These are phyloP conservation scores for Manis crassicaudata DNA, from an alignment of 2,797 vertebrate genomes.

Conservation along the genomic window DNA sequence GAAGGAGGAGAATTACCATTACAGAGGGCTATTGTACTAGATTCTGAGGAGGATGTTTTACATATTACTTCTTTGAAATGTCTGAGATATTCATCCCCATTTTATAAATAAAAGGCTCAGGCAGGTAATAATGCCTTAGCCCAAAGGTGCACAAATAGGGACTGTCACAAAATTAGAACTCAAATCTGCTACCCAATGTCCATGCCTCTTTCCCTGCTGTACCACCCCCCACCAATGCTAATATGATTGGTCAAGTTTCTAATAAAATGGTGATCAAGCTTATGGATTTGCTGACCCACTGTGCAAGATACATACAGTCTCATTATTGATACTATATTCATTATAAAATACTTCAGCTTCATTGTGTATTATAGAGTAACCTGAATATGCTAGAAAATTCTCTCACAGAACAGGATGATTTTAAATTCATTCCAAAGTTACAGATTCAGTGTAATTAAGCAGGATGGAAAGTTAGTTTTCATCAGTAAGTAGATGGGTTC, in stretches of 20 bases:
- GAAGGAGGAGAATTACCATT: not conserved
- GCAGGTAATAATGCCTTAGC: not conserved
- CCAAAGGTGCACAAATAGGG: not conserved
- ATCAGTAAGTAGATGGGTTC: conserved; percentile 36
- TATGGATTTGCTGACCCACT: not conserved
- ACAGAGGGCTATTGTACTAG: not conserved
- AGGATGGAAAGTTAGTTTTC: not conserved
- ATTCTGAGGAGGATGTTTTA: not conserved
- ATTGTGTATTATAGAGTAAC: not conserved
- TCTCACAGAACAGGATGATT: not conserved
- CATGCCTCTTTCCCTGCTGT: not conserved
- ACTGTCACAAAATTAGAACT: not conserved
- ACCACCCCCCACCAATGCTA: not conserved
- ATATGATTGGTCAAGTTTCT: not conserved
- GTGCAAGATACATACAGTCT: not conserved
- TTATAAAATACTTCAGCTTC: conserved; percentile 5
- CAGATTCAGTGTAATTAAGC: not conserved
- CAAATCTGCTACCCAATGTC: not conserved
- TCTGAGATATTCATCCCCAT: not conserved
- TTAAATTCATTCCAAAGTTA: conserved; percentile 41
- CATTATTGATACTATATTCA: not conserved
- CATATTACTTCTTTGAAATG: not conserved
- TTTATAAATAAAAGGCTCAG: conserved; percentile 8
- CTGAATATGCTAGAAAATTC: conserved; percentile 30
- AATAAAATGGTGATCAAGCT: not conserved